These are phyloP conservation scores for Nymphicus hollandicus DNA, from an alignment of 2,113 vertebrate species.

Conservation along the genomic window DNA sequence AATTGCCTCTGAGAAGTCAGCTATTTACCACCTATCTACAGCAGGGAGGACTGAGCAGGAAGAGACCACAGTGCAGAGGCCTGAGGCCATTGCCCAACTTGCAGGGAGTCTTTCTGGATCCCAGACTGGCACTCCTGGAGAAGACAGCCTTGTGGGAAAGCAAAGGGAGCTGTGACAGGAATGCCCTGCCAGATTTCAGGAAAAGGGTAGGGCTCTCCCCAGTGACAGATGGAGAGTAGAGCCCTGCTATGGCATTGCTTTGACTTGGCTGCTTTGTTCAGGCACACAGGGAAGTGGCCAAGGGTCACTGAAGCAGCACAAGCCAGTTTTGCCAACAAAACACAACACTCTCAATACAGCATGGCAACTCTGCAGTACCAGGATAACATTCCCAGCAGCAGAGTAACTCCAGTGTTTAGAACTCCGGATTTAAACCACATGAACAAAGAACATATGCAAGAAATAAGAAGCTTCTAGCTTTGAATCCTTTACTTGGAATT, in stretches of 20 bases:
- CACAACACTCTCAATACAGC: not conserved
- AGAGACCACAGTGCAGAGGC: not conserved
- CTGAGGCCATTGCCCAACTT: not conserved
- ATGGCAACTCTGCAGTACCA: not conserved
- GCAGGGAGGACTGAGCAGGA: not conserved
- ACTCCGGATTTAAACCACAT: not conserved
- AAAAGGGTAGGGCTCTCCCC: not conserved
- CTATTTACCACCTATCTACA: not conserved
- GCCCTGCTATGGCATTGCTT: rapidly evolving
- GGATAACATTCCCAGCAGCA: not conserved
- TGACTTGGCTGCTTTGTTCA: not conserved
- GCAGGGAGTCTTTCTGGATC: not conserved
- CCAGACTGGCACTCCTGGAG: not conserved
- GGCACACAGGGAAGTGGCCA: rapidly evolving
- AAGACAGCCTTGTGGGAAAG: not conserved
- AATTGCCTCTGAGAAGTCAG: not conserved
- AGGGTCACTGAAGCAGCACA: not conserved
- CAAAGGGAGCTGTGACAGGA: not conserved
- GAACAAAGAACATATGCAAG: not conserved
- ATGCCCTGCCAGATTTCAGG: not conserved
- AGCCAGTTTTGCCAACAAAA: not conserved
- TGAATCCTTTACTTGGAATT: not conserved
- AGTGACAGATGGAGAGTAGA: not conserved
- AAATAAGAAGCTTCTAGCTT: not conserved
- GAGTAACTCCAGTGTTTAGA: not conserved